phyloP scores from a whole-genome alignment of 2,797 vertebrate genomes.

The Garrulus glandarius region DNA sequence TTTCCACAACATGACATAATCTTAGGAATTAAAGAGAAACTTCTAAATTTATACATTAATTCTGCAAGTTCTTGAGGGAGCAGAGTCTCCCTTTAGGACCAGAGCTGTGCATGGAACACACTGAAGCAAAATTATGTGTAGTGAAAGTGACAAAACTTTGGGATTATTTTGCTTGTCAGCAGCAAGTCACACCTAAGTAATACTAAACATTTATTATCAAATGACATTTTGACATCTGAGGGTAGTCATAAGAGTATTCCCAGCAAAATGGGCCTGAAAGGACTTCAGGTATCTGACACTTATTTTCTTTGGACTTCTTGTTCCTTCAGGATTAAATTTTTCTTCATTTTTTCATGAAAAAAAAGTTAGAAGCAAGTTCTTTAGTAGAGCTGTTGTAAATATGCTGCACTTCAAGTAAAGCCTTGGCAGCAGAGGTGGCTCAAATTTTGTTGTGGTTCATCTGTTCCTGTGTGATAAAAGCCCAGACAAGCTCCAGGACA shows the following conservation, averaged over 20 bases:
- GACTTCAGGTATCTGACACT: background rate
- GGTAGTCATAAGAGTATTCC: background rate
- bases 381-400: background rate
- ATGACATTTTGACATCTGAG: background rate
- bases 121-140: background rate
- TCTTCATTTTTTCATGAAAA: background rate
- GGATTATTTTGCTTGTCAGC: background rate
- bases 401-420: background rate
- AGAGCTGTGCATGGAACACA: rapidly evolving
- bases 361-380: background rate
- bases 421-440: background rate
- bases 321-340: background rate
- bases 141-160: background rate
- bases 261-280: background rate
- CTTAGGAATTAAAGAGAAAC: background rate
- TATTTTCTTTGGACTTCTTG: background rate
- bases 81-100: background rate
- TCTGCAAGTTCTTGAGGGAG: background rate
- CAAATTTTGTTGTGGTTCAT: background rate
- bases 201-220: background rate
- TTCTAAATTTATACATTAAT: background rate
- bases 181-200: background rate
- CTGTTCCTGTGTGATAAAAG: background rate
- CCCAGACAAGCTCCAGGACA: background rate
- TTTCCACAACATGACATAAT: background rate